phyloP scores from a whole-genome alignment of 2,113 vertebrate species.

The Cyphomyrus plagiostoma region DNA sequence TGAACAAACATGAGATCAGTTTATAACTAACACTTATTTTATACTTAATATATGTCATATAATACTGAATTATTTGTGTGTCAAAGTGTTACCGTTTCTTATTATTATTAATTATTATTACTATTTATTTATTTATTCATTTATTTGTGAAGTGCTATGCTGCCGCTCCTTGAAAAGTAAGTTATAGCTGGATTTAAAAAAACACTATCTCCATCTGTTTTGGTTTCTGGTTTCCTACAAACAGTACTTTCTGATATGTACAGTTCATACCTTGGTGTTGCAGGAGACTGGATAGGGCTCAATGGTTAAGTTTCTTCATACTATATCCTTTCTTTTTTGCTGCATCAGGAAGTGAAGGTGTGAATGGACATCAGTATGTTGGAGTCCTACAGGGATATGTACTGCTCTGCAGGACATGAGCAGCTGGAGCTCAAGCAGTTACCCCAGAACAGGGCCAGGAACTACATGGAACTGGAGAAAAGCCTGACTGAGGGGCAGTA shows the following conservation, averaged over 20 bases:
- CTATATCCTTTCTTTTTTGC: conserved; percentile 6
- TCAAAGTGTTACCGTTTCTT: not conserved
- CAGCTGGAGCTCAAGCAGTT: conserved; percentile 44
- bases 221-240: not conserved
- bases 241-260: not conserved
- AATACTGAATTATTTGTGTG: not conserved
- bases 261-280: not conserved
- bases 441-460: conserved; percentile 42
- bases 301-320: not conserved
- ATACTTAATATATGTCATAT: not conserved
- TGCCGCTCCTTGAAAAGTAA: not conserved
- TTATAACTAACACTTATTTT: no score
- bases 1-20: not conserved
- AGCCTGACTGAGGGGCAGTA: conserved; percentile 81
- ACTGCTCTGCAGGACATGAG: conserved; percentile 40
- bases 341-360: conserved; percentile 22
- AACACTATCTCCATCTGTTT: not conserved
- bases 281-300: not conserved
- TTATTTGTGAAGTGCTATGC: not conserved
- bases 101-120: no score
- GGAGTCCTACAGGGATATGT: conserved; percentile 48
- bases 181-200: not conserved
- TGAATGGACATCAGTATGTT: conserved; percentile 63
- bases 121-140: no score
- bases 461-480: conserved; percentile 63